Evolutionary conservation across 2,797 vertebrate species (phyloP).

Genomic region (Gymnopithys bicolor): DNA sequence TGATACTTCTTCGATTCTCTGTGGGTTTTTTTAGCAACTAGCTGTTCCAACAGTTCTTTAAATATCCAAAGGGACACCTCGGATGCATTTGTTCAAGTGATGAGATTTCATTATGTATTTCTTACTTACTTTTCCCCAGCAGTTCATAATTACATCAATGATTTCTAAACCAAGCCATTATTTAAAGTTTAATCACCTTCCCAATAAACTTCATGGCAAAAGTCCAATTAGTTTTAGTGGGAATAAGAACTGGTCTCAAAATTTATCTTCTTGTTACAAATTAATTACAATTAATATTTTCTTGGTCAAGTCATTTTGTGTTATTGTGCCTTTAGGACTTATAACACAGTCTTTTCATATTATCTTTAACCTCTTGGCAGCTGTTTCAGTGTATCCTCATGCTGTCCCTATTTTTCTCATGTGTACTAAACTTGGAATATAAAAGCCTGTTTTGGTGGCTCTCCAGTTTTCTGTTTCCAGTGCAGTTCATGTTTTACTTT

Average conservation of each 20-base stretch:
- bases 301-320: background rate
- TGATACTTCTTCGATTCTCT: constrained; percentile 24
- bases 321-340: background rate
- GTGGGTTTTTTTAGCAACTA: background rate
- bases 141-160: constrained; percentile 24
- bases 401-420: background rate
- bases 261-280: constrained; percentile 21
- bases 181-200: constrained; percentile 35
- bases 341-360: background rate
- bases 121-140: constrained; percentile 11
- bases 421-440: background rate
- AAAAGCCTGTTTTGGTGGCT: background rate
- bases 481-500: constrained; percentile 2
- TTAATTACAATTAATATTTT: constrained; percentile 18
- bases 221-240: constrained; percentile 11
- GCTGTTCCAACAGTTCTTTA: constrained; percentile 13
- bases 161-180: constrained; percentile 41
- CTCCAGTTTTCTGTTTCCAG: constrained; percentile 32
- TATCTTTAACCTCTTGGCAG: background rate
- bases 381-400: background rate
- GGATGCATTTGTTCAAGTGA: constrained; percentile 5
- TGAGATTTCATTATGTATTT: constrained; percentile 28
- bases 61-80: constrained; percentile 18
- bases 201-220: constrained; percentile 28
- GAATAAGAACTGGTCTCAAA: background rate